Conservation (phyloP, 2,888 invertebrate species). For the Ptilodon capucinus region DNA sequence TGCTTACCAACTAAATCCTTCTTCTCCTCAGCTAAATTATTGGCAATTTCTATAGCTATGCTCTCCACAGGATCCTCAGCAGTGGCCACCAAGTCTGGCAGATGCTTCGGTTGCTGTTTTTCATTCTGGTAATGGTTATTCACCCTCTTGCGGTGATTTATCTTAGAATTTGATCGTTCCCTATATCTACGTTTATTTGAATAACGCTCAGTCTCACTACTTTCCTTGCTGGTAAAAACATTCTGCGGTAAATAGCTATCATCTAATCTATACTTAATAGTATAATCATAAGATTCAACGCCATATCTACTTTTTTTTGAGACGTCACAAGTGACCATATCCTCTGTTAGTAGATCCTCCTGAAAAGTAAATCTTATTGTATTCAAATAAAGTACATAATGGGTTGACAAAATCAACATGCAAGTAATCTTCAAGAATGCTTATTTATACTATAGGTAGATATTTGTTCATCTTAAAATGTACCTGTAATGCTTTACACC, state of each 20-base stretch:
- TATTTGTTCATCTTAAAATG: too few species aligned
- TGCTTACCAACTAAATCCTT: slow-evolving; percentile 87
- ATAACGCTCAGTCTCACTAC: slow-evolving; percentile 37
- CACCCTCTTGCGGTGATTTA: slow-evolving; percentile 79
- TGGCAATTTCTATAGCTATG: slow-evolving; percentile 87
- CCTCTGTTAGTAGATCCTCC: slow-evolving; percentile 90
- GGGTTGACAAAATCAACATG: too few species aligned
- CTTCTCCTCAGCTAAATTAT: slow-evolving; percentile 88
- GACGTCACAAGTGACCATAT: slow-evolving; percentile 90
- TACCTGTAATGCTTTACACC: slow-evolving; percentile 84
- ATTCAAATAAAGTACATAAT: too few species aligned
- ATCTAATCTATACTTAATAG: slow-evolving; percentile 84
- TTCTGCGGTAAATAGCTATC: slow-evolving; percentile 70
- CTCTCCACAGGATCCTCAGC: slow-evolving; percentile 79
- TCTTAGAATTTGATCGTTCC: slow-evolving; percentile 82
- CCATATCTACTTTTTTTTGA: slow-evolving; percentile 85
- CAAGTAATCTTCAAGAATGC: too few species aligned
- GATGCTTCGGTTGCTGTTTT: slow-evolving; percentile 79
- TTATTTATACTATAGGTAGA: too few species aligned
- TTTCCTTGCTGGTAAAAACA: slow-evolving; percentile 53
- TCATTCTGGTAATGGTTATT: slow-evolving; percentile 68
- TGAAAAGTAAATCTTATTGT: slow-evolving; percentile 69
- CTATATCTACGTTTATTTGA: slow-evolving; percentile 82
- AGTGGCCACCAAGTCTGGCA: slow-evolving; percentile 82
- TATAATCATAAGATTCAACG: slow-evolving; percentile 91